A percentile compares a stretch with the other conserved stretches of the same genome.
Conservation (phyloP, 1,140 invertebrate genomes). For the Triops longicaudatus region DNA sequence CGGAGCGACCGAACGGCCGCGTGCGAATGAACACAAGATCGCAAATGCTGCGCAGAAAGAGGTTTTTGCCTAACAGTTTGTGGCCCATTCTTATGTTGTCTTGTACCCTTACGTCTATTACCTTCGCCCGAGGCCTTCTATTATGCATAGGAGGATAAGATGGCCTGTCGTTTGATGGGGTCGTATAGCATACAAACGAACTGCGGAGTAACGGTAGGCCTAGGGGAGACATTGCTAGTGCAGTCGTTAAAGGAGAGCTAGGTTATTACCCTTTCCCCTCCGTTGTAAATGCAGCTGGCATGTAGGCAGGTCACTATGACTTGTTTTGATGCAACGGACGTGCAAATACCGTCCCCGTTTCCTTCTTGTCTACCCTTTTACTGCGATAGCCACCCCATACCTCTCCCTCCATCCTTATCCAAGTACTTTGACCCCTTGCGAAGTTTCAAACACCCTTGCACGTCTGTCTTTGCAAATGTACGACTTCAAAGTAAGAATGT, state of each 20-base stretch:
- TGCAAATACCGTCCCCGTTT: neutral
- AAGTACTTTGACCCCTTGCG: conserved; percentile 6
- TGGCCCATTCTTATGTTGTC: neutral
- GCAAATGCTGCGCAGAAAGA: neutral
- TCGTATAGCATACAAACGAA: neutral
- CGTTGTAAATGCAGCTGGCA: neutral
- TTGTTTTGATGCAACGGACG: conserved; percentile 7
- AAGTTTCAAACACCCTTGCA: neutral
- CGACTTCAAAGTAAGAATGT: too few species aligned
- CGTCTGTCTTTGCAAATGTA: neutral
- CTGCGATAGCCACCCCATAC: neutral
- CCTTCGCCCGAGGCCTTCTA: neutral
- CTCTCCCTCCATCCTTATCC: neutral
- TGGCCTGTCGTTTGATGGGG: neutral
- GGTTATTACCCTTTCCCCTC: conserved; percentile 6
- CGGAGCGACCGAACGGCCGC: neutral
- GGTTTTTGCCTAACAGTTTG: neutral
- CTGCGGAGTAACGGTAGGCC: neutral
- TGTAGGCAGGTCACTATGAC: conserved; percentile 5
- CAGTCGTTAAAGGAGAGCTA: conserved; percentile 7
- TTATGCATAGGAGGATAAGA: neutral
- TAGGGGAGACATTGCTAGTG: neutral
- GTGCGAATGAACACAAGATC: neutral
- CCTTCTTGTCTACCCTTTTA: neutral
- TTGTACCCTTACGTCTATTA: neutral